These are phyloP conservation scores for Geococcyx californianus DNA, from an alignment of 2,113 vertebrate genomes.

Conservation along the genomic window DNA sequence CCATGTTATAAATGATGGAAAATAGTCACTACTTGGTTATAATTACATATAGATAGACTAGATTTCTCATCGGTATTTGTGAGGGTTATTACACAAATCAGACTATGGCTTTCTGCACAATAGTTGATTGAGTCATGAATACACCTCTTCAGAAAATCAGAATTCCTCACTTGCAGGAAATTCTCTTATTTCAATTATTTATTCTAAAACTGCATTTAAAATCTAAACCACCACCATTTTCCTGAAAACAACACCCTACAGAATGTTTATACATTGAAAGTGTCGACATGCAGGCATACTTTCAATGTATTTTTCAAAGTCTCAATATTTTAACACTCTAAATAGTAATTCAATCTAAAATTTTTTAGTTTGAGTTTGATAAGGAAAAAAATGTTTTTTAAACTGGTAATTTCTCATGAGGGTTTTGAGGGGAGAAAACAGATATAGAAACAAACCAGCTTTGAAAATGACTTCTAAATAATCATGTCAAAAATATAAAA, in stretches of 20 bases:
- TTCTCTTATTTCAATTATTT: background rate
- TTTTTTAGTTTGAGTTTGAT: background rate
- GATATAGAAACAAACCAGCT: background rate
- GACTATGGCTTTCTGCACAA: background rate
- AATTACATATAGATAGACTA: background rate
- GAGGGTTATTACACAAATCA: background rate
- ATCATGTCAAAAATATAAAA: background rate
- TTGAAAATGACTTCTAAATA: background rate
- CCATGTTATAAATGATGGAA: background rate
- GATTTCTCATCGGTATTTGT: background rate
- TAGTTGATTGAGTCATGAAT: background rate
- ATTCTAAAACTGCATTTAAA: background rate
- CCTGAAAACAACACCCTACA: background rate
- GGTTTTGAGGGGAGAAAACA: background rate
- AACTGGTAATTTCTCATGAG: background rate
- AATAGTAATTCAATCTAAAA: background rate
- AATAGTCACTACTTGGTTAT: background rate
- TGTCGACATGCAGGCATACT: accelerated
- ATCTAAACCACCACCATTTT: background rate
- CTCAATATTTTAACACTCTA: background rate
- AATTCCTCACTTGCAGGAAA: background rate
- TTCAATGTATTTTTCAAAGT: background rate
- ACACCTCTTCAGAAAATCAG: background rate
- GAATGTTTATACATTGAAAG: background rate
- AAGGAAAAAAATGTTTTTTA: background rate